Base-by-base conservation (phyloP, 1,140 invertebrate species). In the Asbolus verrucosus region DNA sequence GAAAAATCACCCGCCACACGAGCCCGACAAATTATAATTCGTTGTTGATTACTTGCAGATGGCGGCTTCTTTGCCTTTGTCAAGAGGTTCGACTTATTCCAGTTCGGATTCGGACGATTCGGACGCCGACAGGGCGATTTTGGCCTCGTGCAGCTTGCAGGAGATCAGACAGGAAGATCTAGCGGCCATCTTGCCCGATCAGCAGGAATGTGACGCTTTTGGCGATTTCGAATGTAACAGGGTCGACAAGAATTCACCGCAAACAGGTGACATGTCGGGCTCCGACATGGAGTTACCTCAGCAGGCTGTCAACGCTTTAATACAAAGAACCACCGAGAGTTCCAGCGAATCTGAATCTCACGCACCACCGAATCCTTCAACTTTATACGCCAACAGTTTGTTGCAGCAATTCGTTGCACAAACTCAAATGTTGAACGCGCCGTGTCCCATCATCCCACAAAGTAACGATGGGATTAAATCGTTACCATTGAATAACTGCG, bases 281-380 rank as follows among this genome's bases (percentile, higher is more conserved):
- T 90, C 88, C 76, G 89, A 90, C 80, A 89, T 89, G 82, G 88
- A 91, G 79, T 78, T 91, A 31, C 86, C 89, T 6, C 86, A 87
- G 60, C 87, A 88, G 72, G 81, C 90, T 30, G 89, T 91, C 1
- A 89, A 87, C 73, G 89, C 89, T 6, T 87, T 89, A 9, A 91
- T 92, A 71, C 86, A 88, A 75, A 81, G 88, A 66, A 86, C 87
- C 2, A 88, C 88, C 41, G 85, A 85, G 24, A 85, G 85, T 71
- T 85, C 84, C 6, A 89, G 88, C 41, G 85, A 88, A 69, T 85
- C 87, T 0, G 89, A 90, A 75, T 75, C 77, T 33, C 76, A 79
- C 21, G 72, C 77, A 60, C 73, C 78, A 15, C 76, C 78, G 36
- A 76, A 79, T 71, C 76, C 79, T 8, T 73, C 75, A 69, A 75